phyloP scores from a whole-genome alignment of 1,140 invertebrate genomes.

The Drosophila tsacasi region DNA sequence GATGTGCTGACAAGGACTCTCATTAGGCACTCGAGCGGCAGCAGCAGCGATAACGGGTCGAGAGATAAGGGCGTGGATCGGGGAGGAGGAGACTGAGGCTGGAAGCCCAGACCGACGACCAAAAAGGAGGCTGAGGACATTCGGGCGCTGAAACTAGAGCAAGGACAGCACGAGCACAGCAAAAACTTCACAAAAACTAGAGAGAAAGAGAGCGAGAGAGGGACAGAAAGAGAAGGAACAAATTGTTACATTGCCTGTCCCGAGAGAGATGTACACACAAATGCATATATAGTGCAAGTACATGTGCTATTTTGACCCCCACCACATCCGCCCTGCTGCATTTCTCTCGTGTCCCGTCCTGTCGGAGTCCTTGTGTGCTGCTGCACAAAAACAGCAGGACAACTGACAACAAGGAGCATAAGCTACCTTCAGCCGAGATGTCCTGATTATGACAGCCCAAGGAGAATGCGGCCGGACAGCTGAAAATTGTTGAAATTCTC shows the following conservation, averaged over 20 bases:
- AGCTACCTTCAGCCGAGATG: constrained; percentile 66
- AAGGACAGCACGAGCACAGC: constrained; percentile 63
- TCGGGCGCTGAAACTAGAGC: constrained; percentile 67
- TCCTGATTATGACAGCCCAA: constrained; percentile 81
- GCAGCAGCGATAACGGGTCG: constrained; percentile 57
- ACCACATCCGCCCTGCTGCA: constrained; percentile 34
- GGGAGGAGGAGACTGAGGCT: constrained; percentile 1
- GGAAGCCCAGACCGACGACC: constrained; percentile 27
- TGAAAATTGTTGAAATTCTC: constrained; percentile 65
- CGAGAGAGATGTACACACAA: constrained; percentile 23
- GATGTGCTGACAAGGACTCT: constrained; percentile 61
- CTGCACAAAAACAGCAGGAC: constrained; percentile 46
- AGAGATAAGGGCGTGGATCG: constrained; percentile 58
- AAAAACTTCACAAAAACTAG: constrained; percentile 70
- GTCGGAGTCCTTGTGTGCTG: constrained; percentile 39
- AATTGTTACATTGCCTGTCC: constrained; percentile 70
- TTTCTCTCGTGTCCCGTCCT: constrained; percentile 45
- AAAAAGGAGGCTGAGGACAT: constrained; percentile 42
- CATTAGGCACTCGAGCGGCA: constrained; percentile 67
- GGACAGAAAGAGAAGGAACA: constrained; percentile 43
- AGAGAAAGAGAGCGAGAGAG: neutral
- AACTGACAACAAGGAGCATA: constrained; percentile 49
- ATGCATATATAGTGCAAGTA: constrained; percentile 17
- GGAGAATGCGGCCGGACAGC: constrained; percentile 64
- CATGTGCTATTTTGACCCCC: constrained; percentile 39